These are phyloP conservation scores for Elegia similella DNA, from an alignment of 2,888 invertebrate species.

Conservation along the genomic window DNA sequence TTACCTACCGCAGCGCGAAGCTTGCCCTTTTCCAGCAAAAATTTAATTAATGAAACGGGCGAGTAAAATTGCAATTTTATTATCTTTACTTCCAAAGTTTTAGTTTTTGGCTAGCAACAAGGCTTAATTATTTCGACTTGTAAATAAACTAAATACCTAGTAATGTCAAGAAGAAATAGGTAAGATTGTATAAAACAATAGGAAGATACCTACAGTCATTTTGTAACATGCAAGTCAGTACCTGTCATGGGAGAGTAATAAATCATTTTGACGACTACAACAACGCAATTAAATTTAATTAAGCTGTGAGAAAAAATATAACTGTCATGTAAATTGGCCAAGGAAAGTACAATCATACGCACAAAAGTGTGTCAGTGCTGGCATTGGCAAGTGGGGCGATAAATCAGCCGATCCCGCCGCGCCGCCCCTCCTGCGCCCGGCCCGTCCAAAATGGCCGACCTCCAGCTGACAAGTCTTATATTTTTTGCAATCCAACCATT, in stretches of 20 bases:
- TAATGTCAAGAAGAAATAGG: no score
- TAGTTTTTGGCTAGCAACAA: neutral
- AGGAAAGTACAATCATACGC: conserved; percentile 44
- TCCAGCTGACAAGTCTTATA: conserved; percentile 61
- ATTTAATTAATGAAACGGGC: conserved; percentile 14
- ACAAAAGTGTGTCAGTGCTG: conserved; percentile 46
- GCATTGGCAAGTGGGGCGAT: conserved; percentile 51
- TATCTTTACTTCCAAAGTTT: neutral
- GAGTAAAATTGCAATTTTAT: conserved; percentile 10
- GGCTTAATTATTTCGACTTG: neutral
- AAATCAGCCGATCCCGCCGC: conserved; percentile 61
- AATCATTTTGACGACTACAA: neutral
- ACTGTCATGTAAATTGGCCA: neutral
- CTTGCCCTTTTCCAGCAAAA: conserved; percentile 4
- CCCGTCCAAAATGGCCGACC: conserved; percentile 26
- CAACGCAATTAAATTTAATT: neutral
- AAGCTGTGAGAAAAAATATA: conserved; percentile 1
- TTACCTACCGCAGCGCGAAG: conserved; percentile 50
- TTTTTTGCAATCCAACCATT: conserved; percentile 60
- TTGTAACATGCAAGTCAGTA: neutral
- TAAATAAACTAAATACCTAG: no score
- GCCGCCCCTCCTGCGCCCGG: conserved; percentile 59
- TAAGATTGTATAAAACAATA: no score
- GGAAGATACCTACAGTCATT: no score
- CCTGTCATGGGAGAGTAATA: neutral